Evolutionary conservation across 2,797 vertebrate species (phyloP), one percentile per base, ranked within the genome.

Genomic region (Melanotaenia maccullochi): DNA sequence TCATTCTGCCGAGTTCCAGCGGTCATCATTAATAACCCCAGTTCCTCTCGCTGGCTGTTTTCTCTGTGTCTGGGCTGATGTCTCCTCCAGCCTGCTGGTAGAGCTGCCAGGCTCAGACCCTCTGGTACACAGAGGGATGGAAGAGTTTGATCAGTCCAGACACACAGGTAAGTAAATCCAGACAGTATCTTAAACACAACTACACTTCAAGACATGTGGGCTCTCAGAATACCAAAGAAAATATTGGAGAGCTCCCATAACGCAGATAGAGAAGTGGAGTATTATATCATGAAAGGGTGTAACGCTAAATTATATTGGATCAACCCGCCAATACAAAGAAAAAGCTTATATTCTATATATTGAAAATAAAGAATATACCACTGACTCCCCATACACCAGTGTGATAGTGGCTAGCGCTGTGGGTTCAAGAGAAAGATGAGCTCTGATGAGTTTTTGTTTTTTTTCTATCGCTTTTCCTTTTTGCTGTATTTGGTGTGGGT

Each of bases 11-110:
- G 42, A 85, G 75, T 79, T 84, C 73, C 72, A 76, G 75, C 71
- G 77, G 86, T 90, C 86, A 80, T 89, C 86, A 82, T 91, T 91
- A 92, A 92, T 90, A 90, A 91, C 83, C 84, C 60, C 44, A 20
- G 71, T 75, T 78, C 57, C 79, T 75, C 69, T 76, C 22, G 58
- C 83, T 83, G 70, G 73, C 40, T 78, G 76, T 85, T 85, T 73
- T 74, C 75, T 68, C 54, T 75, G 82, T 87, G 85, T 87, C 82
- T 59, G 4, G 82, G 84, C 86, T 76, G 74, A 87, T 83, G 86
- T 91, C 80, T 82, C 78, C 70, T 75, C 71, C 68, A 78, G 79
- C 66, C 81, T 71, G 71, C 67, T 79, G 81, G 90, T 85, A 86
- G 81, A 4, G 32, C 82, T 78, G 76, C 85, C 74, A 79, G 75